Percentiles rank a stretch among this genome's conserved stretches.
phyloP scores from a whole-genome alignment of 2,888 invertebrate species.

The Allacma fusca region DNA sequence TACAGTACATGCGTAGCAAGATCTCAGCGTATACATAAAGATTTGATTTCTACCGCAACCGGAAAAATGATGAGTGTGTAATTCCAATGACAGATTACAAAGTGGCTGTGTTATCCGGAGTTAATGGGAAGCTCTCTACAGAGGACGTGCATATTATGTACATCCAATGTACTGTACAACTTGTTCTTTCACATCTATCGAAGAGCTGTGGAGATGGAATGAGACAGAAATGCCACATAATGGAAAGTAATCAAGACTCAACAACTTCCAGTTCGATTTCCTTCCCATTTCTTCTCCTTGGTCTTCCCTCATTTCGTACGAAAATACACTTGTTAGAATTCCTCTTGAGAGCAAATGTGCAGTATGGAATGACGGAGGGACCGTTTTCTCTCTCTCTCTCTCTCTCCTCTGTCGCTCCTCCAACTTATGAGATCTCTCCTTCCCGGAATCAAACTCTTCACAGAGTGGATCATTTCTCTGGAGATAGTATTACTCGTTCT shows the following conservation, averaged over 20 bases:
- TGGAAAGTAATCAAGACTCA: slow-evolving; percentile 40
- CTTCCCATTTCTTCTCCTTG: slow-evolving; percentile 26
- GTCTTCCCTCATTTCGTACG: neutral
- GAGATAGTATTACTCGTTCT: no score
- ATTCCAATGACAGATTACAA: slow-evolving; percentile 38
- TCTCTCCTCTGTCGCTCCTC: neutral
- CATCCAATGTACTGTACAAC: neutral
- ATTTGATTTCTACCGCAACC: neutral
- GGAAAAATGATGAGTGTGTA: slow-evolving; percentile 38
- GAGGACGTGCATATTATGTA: no score
- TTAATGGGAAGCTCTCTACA: neutral
- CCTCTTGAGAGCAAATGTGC: slow-evolving; percentile 4
- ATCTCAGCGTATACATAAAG: neutral
- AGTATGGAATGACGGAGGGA: neutral
- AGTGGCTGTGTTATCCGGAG: slow-evolving; percentile 23
- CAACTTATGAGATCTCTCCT: neutral
- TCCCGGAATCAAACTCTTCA: neutral
- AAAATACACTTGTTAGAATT: slow-evolving; percentile 19
- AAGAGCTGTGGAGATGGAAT: no score
- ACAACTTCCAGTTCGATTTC: slow-evolving; percentile 37
- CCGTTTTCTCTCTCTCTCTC: neutral
- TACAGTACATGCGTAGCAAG: no score
- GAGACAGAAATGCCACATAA: slow-evolving; percentile 31
- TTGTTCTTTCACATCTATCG: neutral
- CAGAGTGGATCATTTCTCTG: neutral